phyloP scores from a whole-genome alignment of 2,797 vertebrate species.

The Pelodytes ibericus region DNA sequence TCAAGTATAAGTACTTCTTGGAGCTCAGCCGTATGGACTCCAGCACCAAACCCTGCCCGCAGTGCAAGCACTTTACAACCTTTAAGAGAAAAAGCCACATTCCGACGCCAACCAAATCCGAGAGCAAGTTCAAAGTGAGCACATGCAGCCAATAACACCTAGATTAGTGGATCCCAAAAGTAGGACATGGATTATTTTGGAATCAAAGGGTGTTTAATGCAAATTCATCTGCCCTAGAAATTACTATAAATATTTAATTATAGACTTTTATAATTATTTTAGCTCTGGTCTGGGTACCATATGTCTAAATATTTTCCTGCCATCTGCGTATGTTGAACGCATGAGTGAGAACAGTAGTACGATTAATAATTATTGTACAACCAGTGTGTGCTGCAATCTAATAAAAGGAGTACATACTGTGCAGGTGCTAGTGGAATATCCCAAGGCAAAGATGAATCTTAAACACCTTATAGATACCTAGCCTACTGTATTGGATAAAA shows the following conservation, averaged over 20 bases:
- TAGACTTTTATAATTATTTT: not conserved
- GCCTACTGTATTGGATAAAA: no score
- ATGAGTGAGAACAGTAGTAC: not conserved
- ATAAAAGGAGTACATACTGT: no score
- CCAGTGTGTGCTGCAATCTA: not conserved
- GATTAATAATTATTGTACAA: not conserved
- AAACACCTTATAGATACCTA: no score
- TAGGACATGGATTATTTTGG: slow-evolving; percentile 60
- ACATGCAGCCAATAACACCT: slow-evolving; percentile 55
- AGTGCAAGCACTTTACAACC: slow-evolving; percentile 94
- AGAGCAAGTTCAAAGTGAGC: slow-evolving; percentile 96
- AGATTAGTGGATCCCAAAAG: slow-evolving; percentile 44
- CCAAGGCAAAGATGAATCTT: no score
- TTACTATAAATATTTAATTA: slow-evolving; percentile 7
- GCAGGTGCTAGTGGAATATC: no score
- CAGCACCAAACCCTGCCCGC: slow-evolving; percentile 95
- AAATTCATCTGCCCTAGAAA: not conserved
- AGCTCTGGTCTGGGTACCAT: not conserved
- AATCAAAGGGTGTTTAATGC: slow-evolving; percentile 57
- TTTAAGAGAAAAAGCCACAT: slow-evolving; percentile 82
- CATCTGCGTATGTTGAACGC: not conserved
- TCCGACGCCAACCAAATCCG: slow-evolving; percentile 79
- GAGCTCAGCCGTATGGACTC: slow-evolving; percentile 92
- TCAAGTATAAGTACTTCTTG: slow-evolving; percentile 93
- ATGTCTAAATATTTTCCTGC: not conserved